Percentiles rank a stretch among this genome's conserved stretches.
Evolutionary conservation across 1,140 invertebrate genomes (phyloP).

Genomic region (Eufriesea mexicana): DNA sequence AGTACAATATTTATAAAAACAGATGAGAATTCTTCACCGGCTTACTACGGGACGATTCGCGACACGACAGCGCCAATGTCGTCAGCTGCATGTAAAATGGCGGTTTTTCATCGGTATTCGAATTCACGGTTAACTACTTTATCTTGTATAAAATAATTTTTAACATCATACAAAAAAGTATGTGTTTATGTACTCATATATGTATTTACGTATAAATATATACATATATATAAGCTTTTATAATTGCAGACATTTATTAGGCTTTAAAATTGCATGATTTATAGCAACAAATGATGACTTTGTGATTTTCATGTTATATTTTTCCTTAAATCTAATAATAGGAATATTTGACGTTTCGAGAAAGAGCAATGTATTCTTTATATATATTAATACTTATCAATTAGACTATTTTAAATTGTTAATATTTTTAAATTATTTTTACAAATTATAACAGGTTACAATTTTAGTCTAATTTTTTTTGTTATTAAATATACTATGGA

Average conservation of each 20-base stretch:
- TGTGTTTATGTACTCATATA: background rate
- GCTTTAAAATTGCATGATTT: background rate
- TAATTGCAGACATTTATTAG: too few relatives aligned
- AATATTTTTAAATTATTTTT: background rate
- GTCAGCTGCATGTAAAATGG: constrained; percentile 30
- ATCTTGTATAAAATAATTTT: constrained; percentile 16
- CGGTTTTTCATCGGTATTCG: constrained; percentile 37
- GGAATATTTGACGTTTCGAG: background rate
- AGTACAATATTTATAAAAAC: constrained; percentile 71
- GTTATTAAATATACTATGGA: too few relatives aligned
- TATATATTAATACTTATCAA: background rate
- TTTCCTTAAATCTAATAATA: background rate
- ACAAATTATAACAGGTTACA: background rate
- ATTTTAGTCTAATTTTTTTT: background rate
- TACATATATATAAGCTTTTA: too few relatives aligned
- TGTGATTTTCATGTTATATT: background rate
- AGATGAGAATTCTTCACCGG: constrained; percentile 64
- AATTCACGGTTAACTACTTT: constrained; percentile 39
- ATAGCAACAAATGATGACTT: background rate
- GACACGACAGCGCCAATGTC: constrained; percentile 52
- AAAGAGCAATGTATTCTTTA: background rate
- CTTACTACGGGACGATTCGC: constrained; percentile 50
- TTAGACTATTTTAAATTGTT: background rate
- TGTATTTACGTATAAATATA: too few relatives aligned
- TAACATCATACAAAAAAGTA: background rate